phyloP scores from a whole-genome alignment of 2,888 invertebrate species.

The Sinohyriopsis cumingii region DNA sequence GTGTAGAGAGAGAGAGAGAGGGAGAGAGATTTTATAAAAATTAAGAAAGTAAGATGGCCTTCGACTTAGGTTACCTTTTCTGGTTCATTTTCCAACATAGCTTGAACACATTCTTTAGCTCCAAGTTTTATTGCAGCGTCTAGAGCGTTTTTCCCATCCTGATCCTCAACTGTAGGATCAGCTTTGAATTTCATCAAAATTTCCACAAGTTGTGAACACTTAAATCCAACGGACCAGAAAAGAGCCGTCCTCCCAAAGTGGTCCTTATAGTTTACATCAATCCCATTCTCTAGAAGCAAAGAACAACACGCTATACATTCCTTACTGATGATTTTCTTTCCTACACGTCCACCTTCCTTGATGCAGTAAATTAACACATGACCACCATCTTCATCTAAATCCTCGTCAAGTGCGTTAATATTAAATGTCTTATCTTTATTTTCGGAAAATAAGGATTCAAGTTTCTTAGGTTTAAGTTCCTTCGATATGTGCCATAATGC shows the following conservation, averaged over 20 bases:
- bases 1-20: too few relatives aligned
- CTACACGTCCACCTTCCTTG: constrained; percentile 38
- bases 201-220: constrained; percentile 27
- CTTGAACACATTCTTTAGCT: constrained; percentile 34
- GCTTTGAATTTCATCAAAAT: constrained; percentile 39
- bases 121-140: constrained; percentile 42
- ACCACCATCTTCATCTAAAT: constrained; percentile 46
- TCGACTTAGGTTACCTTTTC: constrained; percentile 6
- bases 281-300: constrained; percentile 40
- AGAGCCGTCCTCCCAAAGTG: constrained; percentile 42
- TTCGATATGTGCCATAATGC: too few relatives aligned
- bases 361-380: constrained; percentile 42
- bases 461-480: too few relatives aligned
- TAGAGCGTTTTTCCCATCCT: constrained; percentile 42
- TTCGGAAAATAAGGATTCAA: too few relatives aligned
- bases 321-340: constrained; percentile 29
- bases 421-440: too few relatives aligned
- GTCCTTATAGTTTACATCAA: constrained; percentile 41
- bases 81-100: constrained; percentile 26
- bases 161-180: constrained; percentile 34
- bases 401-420: constrained; percentile 9
- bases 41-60: too few relatives aligned
- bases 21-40: too few relatives aligned
- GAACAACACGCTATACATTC: constrained; percentile 37
- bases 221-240: constrained; percentile 40